These are phyloP conservation scores for Echinarachnius parma DNA, from an alignment of 53 echinoderm and acorn worm genomes.

Conservation along the genomic window DNA sequence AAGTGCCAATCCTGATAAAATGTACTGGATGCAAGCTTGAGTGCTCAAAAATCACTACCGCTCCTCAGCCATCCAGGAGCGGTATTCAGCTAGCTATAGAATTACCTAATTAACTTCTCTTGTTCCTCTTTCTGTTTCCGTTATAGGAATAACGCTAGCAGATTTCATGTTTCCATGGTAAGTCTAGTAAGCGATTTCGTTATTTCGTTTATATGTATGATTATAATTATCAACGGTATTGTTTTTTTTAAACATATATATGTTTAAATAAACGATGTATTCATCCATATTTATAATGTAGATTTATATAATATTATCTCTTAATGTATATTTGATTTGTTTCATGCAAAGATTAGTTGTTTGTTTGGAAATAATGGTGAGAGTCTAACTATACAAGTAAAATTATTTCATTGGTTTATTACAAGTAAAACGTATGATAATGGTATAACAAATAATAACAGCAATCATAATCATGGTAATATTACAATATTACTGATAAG, in stretches of 20 bases:
- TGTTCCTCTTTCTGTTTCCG: background rate
- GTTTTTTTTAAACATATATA: background rate
- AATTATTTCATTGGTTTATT: too few relatives aligned
- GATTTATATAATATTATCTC: too few relatives aligned
- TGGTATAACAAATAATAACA: background rate
- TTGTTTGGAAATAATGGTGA: background rate
- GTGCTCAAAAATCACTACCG: too few relatives aligned
- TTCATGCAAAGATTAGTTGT: background rate
- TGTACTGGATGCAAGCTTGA: too few relatives aligned
- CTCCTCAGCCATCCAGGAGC: too few relatives aligned
- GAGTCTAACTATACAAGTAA: too few relatives aligned
- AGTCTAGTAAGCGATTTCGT: slow-evolving; percentile 14
- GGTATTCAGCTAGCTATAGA: too few relatives aligned
- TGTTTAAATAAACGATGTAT: background rate
- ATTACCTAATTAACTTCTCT: too few relatives aligned
- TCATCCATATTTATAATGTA: too few relatives aligned
- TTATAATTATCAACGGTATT: background rate
- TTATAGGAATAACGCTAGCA: slow-evolving; percentile 62
- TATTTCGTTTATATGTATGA: background rate
- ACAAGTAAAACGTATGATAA: background rate
- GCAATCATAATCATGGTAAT: background rate
- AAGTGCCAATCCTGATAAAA: too few relatives aligned
- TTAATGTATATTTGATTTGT: too few relatives aligned
- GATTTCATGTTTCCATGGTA: slow-evolving; percentile 74
- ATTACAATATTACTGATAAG: background rate